Percentiles rank a stretch among this genome's conserved stretches.
phyloP scores from a whole-genome alignment of 2,113 vertebrate genomes.

The Pachyramphus minor region DNA sequence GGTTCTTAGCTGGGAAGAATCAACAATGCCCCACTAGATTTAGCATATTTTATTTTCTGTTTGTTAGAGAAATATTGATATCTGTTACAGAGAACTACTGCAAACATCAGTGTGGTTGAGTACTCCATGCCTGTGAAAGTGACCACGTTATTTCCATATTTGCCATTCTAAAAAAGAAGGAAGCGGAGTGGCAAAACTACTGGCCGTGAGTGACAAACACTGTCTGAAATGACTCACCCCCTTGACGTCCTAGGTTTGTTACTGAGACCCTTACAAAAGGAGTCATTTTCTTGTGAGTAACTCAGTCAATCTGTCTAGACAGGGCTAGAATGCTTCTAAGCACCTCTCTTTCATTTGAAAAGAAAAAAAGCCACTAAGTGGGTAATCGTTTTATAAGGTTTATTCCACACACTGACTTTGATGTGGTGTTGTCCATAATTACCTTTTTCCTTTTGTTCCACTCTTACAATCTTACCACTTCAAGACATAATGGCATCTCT shows the following conservation, averaged over 20 bases:
- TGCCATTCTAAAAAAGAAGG: not conserved
- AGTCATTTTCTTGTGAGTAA: conserved; percentile 21
- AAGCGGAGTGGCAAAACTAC: not conserved
- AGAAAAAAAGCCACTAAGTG: not conserved
- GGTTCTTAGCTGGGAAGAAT: not conserved
- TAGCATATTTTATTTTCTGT: not conserved
- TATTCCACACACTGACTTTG: conserved; percentile 5
- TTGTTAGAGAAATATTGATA: not conserved
- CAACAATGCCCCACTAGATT: not conserved
- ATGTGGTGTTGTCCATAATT: not conserved
- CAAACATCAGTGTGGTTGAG: not conserved
- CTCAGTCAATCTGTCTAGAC: conserved; percentile 23
- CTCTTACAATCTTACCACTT: not conserved
- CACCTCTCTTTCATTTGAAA: not conserved
- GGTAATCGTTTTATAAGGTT: conserved; percentile 5
- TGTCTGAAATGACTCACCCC: not conserved
- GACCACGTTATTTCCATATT: not conserved
- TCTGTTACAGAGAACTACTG: not conserved
- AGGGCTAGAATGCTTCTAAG: not conserved
- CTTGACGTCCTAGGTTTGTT: not conserved
- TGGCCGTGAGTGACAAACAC: not conserved
- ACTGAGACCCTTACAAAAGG: not conserved
- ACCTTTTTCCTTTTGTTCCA: not conserved
- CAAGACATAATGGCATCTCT: not conserved
- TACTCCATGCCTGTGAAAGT: not conserved